phyloP scores from a whole-genome alignment of 2,888 invertebrate genomes.

The Caenorhabditis sp. region DNA sequence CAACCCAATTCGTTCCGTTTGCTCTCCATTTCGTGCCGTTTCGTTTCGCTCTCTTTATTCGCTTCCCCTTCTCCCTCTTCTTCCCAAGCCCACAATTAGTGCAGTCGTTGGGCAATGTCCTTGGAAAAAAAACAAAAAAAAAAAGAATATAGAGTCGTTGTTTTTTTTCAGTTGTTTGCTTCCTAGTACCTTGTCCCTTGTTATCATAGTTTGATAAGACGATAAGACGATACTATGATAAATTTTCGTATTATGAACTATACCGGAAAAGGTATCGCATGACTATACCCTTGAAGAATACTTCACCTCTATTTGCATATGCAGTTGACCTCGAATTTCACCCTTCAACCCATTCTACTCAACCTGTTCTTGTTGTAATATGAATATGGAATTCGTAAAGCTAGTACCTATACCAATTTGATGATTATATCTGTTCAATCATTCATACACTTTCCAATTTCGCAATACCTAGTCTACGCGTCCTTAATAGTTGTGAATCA shows the following conservation, averaged over 20 bases:
- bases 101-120: constrained; percentile 33
- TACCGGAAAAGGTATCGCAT: constrained; percentile 35
- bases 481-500: neutral
- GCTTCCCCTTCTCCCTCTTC: neutral
- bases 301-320: constrained; percentile 29
- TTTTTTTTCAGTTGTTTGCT: constrained; percentile 17
- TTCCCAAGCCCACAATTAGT: constrained; percentile 41
- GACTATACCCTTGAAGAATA: neutral
- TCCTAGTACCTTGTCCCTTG: too few relatives aligned
- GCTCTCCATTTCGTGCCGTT: constrained; percentile 10
- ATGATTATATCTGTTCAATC: neutral
- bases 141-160: too few relatives aligned
- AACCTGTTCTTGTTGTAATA: neutral
- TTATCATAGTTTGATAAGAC: too few relatives aligned
- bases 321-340: constrained; percentile 4
- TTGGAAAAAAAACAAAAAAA: constrained; percentile 11
- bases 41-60: too few relatives aligned
- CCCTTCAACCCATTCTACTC: neutral
- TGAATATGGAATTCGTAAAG: neutral
- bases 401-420: neutral
- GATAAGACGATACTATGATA: too few relatives aligned
- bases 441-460: too few relatives aligned
- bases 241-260: constrained; percentile 22
- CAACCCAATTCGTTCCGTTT: constrained; percentile 12
- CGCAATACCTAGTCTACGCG: neutral